Evolutionary conservation across 1,140 invertebrate species (phyloP).

Genomic region (Aphelinus atriplicis): DNA sequence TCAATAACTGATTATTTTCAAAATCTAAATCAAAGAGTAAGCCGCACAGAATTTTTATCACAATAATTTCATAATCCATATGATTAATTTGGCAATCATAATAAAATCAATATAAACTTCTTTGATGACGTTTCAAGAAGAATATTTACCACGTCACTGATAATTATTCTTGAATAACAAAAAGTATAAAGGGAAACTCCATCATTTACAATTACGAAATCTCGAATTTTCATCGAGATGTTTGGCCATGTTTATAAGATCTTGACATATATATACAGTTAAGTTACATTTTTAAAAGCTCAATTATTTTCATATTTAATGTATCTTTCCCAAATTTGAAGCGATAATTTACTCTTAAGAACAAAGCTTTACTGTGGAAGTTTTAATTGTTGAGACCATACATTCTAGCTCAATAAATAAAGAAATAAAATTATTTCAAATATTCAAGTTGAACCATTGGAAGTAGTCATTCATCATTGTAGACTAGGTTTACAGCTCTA

Average conservation of each 20-base stretch:
- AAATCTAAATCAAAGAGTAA: not conserved
- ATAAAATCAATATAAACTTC: conserved; percentile 21
- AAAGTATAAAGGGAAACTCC: too few relatives aligned
- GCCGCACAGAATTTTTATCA: conserved; percentile 30
- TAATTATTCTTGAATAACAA: not conserved
- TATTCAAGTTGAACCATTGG: conserved; percentile 13
- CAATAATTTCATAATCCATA: conserved; percentile 33
- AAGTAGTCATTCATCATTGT: conserved; percentile 17
- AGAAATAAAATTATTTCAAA: conserved; percentile 11
- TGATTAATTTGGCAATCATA: conserved; percentile 9
- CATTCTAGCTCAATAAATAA: not conserved
- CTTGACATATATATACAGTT: conserved; percentile 6
- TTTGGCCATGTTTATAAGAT: not conserved
- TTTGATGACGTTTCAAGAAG: conserved; percentile 24
- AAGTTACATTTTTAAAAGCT: conserved; percentile 21
- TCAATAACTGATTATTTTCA: conserved; percentile 25
- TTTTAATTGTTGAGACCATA: conserved; percentile 23
- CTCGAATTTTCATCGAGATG: not conserved
- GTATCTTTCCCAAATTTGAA: conserved; percentile 11
- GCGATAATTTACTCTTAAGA: conserved; percentile 15
- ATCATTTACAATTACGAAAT: not conserved
- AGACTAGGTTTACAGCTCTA: conserved; percentile 33
- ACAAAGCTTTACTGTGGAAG: conserved; percentile 20
- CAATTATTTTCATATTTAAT: conserved; percentile 6
- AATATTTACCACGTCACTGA: conserved; percentile 18